Conservation (phyloP, 2,888 invertebrate species). For the Clostera curtula region DNA sequence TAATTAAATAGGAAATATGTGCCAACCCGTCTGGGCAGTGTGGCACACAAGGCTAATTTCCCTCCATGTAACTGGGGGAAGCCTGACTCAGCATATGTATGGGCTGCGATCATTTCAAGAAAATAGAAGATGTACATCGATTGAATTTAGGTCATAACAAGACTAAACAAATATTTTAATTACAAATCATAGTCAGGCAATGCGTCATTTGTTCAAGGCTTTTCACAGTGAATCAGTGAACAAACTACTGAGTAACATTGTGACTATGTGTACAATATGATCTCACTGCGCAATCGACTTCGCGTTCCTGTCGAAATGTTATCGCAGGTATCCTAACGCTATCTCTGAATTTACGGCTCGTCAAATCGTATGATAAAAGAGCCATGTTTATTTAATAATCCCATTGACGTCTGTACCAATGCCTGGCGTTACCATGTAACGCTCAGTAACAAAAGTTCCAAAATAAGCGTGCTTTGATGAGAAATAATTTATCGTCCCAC, state of each 20-base stretch:
- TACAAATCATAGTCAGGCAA: conserved; percentile 15
- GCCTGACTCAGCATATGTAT: no score
- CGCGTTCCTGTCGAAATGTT: conserved; percentile 45
- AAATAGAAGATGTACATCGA: no score
- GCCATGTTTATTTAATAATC: conserved; percentile 44
- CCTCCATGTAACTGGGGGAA: no score
- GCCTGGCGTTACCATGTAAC: conserved; percentile 32
- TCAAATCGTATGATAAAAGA: conserved; percentile 38
- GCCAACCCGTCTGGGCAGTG: no score
- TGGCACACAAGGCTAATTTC: no score
- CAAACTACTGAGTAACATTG: conserved; percentile 37
- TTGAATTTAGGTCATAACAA: conserved; percentile 1
- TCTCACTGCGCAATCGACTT: conserved; percentile 46
- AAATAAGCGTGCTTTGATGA: conserved; percentile 72
- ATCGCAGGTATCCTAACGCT: conserved; percentile 28
- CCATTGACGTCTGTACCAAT: conserved; percentile 49
- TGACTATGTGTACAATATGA: conserved; percentile 42
- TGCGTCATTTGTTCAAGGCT: conserved; percentile 43
- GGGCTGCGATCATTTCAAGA: no score
- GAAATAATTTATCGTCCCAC: conserved; percentile 69
- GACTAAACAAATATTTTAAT: conserved; percentile 10
- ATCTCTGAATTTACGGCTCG: conserved; percentile 36
- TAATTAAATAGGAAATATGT: no score
- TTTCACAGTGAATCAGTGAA: conserved; percentile 51
- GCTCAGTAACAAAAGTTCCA: conserved; percentile 63